Evolutionary conservation across 2,888 invertebrate species (phyloP).

Genomic region (Eupeodes luniger): DNA sequence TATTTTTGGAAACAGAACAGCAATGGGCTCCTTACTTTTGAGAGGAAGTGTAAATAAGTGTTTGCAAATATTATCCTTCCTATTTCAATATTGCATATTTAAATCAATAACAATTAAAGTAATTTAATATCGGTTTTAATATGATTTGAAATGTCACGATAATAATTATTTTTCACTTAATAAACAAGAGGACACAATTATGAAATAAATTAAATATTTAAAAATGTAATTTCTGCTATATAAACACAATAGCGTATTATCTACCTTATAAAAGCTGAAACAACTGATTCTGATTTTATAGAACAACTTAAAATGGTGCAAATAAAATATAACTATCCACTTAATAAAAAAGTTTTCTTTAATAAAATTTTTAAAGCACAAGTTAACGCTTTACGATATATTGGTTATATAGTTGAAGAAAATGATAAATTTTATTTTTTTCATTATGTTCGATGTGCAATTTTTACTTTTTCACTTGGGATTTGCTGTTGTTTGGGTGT

Average conservation of each 20-base stretch:
- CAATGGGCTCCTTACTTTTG: too few relatives aligned
- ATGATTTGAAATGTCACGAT: slow-evolving; percentile 3
- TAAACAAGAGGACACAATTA: background rate
- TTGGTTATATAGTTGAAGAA: slow-evolving; percentile 22
- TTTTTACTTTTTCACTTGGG: slow-evolving; percentile 9
- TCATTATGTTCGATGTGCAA: slow-evolving; percentile 15
- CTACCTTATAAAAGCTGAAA: background rate
- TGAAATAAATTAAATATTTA: slow-evolving; percentile 19
- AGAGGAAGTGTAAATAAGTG: too few relatives aligned
- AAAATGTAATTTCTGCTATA: background rate
- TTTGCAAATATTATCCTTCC: background rate
- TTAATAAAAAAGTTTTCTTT: background rate
- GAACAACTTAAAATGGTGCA: background rate
- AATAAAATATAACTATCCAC: slow-evolving; percentile 1
- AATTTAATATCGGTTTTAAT: background rate
- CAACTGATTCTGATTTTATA: background rate
- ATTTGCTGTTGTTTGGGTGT: background rate
- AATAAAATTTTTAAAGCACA: slow-evolving; percentile 8
- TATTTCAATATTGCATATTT: background rate
- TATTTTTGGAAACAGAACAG: too few relatives aligned
- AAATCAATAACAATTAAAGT: slow-evolving; percentile 26
- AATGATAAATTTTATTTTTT: slow-evolving; percentile 15
- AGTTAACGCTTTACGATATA: background rate
- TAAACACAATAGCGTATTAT: background rate
- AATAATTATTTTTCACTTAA: slow-evolving; percentile 30